Conservation (phyloP, 2,113 vertebrate species). For the Trogon surrucura region DNA sequence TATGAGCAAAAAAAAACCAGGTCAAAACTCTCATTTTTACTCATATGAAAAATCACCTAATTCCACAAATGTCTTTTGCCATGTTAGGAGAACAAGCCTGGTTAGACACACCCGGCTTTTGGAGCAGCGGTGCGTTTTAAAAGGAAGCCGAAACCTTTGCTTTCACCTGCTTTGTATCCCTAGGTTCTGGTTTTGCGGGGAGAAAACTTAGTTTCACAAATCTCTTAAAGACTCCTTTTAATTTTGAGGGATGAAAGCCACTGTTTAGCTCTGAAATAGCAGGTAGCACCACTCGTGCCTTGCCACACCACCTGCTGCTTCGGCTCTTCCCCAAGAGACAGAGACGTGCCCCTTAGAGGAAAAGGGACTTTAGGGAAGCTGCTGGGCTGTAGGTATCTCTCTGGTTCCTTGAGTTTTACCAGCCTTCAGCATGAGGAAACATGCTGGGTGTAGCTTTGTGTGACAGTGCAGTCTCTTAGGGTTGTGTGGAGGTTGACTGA, state of each 20-base stretch:
- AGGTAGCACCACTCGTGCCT: not conserved
- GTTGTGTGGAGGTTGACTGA: not conserved
- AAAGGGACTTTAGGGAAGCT: not conserved
- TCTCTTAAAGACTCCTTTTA: not conserved
- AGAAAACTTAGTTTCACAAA: not conserved
- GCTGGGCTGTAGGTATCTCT: not conserved
- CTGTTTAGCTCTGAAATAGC: not conserved
- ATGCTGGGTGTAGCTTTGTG: not conserved
- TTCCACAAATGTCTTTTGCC: not conserved
- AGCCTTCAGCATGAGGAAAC: not conserved
- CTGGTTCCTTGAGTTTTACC: not conserved
- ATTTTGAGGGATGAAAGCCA: not conserved
- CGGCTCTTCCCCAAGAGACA: not conserved
- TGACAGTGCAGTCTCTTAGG: too few species aligned
- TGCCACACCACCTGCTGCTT: not conserved
- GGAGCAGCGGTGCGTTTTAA: not conserved
- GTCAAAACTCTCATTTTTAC: not conserved
- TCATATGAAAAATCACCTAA: not conserved
- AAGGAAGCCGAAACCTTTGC: not conserved
- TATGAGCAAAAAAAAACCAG: not conserved
- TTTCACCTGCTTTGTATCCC: not conserved
- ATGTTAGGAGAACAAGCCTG: not conserved
- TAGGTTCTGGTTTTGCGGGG: not conserved
- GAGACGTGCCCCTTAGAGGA: not conserved
- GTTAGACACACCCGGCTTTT: not conserved